Conservation (phyloP, 2,113 vertebrate species). For the Mus musculus region DNA sequence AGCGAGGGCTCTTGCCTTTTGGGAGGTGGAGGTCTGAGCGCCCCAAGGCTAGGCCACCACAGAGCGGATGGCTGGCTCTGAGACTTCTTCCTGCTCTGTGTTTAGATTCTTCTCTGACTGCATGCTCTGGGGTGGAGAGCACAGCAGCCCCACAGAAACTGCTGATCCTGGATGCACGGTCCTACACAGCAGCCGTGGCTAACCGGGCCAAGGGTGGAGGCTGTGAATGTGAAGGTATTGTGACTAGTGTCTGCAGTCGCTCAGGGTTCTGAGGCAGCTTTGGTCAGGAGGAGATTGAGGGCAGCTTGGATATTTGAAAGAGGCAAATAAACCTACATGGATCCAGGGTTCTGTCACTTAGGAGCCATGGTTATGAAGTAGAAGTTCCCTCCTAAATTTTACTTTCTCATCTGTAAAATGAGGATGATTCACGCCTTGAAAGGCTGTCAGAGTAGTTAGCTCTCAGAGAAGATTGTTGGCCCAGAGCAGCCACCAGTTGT, state of each 20-base stretch:
- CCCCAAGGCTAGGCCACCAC: not conserved
- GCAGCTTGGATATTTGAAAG: not conserved
- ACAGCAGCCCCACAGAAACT: conserved; percentile 93
- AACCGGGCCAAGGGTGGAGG: conserved; percentile 99
- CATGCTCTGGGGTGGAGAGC: conserved; percentile 91
- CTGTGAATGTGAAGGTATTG: conserved; percentile 97
- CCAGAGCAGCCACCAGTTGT: not conserved
- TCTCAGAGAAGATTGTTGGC: conserved; percentile 12
- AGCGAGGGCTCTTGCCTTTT: not conserved
- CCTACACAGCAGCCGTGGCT: conserved; percentile 97
- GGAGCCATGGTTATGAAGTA: not conserved
- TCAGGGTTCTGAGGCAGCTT: not conserved
- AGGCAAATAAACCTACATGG: conserved; percentile 17
- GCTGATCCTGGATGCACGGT: conserved; percentile 97
- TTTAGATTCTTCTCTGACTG: conserved; percentile 95
- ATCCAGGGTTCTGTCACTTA: not conserved
- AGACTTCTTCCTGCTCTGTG: conserved; percentile 28
- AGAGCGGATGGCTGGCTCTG: not conserved
- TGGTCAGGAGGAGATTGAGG: not conserved
- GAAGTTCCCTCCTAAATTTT: conserved; percentile 15
- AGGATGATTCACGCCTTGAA: not conserved
- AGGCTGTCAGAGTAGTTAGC: not conserved
- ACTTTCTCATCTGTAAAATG: conserved; percentile 44
- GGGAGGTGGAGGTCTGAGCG: not conserved
- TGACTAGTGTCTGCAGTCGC: not conserved